These are phyloP conservation scores for Pagrus major DNA, from an alignment of 2,113 vertebrate genomes.

Conservation along the genomic window DNA sequence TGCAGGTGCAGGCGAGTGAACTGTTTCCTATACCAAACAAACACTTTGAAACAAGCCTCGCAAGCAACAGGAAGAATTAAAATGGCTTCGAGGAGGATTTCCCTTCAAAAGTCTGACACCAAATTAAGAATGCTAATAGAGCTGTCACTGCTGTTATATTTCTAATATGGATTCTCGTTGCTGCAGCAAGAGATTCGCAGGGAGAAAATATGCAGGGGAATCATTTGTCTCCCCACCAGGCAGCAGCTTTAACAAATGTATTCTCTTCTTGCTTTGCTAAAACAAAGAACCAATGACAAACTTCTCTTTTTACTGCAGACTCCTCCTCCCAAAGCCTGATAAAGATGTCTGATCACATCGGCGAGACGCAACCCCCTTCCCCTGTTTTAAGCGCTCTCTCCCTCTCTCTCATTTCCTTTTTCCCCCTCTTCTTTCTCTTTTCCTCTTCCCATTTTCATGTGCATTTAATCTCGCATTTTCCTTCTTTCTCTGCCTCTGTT, in stretches of 20 bases:
- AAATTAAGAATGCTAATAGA: neutral
- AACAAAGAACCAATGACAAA: slow-evolving; percentile 60
- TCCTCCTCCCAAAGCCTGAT: slow-evolving; percentile 54
- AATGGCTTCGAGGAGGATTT: neutral
- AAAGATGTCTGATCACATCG: slow-evolving; percentile 70
- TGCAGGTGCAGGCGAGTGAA: neutral
- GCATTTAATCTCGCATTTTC: slow-evolving; percentile 48
- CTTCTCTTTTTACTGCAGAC: slow-evolving; percentile 29
- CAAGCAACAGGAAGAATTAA: too few species aligned
- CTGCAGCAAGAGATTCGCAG: neutral
- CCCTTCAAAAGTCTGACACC: neutral
- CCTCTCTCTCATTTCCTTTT: neutral
- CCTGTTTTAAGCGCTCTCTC: neutral
- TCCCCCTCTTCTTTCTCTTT: neutral
- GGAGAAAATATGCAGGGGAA: neutral
- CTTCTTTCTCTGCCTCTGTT: slow-evolving; percentile 29
- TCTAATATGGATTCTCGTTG: neutral
- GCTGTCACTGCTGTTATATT: neutral
- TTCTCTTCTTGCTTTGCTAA: slow-evolving; percentile 34
- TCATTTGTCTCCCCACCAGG: slow-evolving; percentile 32
- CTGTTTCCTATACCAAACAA: neutral
- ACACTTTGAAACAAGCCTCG: neutral
- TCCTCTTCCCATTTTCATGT: neutral
- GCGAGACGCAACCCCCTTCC: slow-evolving; percentile 13
- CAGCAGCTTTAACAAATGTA: slow-evolving; percentile 31